Base-by-base conservation (phyloP, 1,140 invertebrate genomes). In the Rhopalosiphum padi region DNA sequence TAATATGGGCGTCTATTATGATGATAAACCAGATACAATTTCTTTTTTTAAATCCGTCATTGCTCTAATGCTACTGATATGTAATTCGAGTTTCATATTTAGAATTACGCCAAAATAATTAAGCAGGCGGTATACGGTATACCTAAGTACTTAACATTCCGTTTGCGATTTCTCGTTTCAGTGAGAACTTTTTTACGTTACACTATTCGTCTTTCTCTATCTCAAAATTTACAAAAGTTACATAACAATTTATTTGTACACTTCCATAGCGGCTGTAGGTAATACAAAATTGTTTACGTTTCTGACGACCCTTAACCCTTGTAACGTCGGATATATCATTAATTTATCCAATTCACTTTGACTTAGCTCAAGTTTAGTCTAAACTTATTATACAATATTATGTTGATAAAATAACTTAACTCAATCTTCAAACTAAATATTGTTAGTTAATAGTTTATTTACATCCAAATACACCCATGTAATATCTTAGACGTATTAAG, bases 71-170 rank as follows among this genome's bases (percentile, higher is more conserved):
- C 60, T 30, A 15, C 11, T 68, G 55, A 60, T 60, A 68, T 30
- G 30, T 30, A 68, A 68, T 68, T 68, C 30, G 11, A 15, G 11
- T 68, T n/a, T 68, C 60, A 68, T n/a, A 15, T n/a, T 15, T 15
- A 77, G 30, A n/a, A 15, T 77, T 77, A 77, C 60, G n/a, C 4
- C 30, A 77, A 77, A n/a, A 77, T 77, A 35, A n/a, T 77, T 2
- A 3, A n/a, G 8, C 2, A 15, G n/a, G 11, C 9, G n/a, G 2
- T 4, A n/a, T 68, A n/a, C n/a, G 11, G 0, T 0, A 30, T 68
- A 18, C 4, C 1, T 77, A 77, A 18, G 60, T 30, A 60, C 55
- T 25, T 30, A 30, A 7, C 30, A n/a, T n/a, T 77, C n/a, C 11
- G 30, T 60, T 11, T 77, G 23, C 15, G 5, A 15, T 18, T 77